Evolutionary conservation across 2,888 invertebrate species (phyloP).

Genomic region (Epistrophe grossulariae): DNA sequence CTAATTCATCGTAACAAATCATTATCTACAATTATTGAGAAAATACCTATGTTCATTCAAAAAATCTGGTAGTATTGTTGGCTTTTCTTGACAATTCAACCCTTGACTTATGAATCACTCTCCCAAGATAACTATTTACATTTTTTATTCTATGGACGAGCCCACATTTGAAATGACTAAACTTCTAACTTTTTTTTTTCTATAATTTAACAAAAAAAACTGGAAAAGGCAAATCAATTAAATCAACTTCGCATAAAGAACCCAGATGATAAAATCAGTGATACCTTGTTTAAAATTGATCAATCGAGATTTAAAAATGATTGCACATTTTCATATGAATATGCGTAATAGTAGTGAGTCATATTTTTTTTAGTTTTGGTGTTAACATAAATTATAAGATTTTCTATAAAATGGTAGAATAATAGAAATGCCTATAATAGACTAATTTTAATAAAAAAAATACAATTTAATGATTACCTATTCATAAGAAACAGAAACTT

Average conservation of each 20-base stretch:
- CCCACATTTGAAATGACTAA: conserved; percentile 20
- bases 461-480: too few species aligned
- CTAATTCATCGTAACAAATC: not conserved
- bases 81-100: not conserved
- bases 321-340: not conserved
- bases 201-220: conserved; percentile 2
- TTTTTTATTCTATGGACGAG: not conserved
- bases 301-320: not conserved
- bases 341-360: not conserved
- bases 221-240: not conserved
- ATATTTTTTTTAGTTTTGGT: not conserved
- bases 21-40: not conserved
- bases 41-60: not conserved
- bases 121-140: not conserved
- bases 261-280: not conserved
- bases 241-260: conserved; percentile 3
- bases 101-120: conserved; percentile 8
- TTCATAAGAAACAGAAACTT: too few species aligned
- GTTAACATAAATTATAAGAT: not conserved
- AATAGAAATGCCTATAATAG: too few species aligned
- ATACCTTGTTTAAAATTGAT: not conserved
- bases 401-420: too few species aligned
- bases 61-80: not conserved
- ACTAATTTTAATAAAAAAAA: too few species aligned
- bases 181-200: not conserved